phyloP scores from a whole-genome alignment of 1,140 invertebrate genomes.

The Zaprionus capensis region DNA sequence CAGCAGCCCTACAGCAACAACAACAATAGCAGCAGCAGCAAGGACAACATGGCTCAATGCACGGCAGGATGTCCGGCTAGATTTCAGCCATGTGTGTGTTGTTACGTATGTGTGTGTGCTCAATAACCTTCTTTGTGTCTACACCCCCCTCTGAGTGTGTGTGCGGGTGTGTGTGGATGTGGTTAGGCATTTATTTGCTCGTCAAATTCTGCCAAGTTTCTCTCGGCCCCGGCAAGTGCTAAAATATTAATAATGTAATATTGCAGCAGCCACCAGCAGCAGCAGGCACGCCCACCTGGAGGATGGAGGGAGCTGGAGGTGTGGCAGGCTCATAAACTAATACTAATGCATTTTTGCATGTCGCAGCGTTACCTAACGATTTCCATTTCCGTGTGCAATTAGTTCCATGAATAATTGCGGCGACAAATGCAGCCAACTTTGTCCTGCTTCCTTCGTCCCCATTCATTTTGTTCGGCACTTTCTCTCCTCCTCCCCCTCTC shows the following conservation, averaged over 20 bases:
- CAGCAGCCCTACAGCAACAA: slow-evolving; percentile 40
- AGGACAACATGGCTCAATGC: slow-evolving; percentile 65
- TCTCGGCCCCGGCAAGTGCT: slow-evolving; percentile 46
- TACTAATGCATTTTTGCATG: slow-evolving; percentile 77
- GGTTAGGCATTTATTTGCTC: slow-evolving; percentile 44
- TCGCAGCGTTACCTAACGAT: slow-evolving; percentile 43
- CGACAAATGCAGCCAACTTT: slow-evolving; percentile 39
- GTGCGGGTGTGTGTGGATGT: slow-evolving; percentile 10
- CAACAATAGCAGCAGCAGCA: not conserved
- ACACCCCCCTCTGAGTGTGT: not conserved
- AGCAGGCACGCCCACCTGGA: slow-evolving; percentile 41
- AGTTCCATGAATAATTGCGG: slow-evolving; percentile 70
- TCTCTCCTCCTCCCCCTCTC: not conserved
- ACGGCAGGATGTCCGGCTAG: slow-evolving; percentile 70
- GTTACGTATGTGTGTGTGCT: not conserved
- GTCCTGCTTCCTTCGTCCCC: slow-evolving; percentile 12
- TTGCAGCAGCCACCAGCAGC: slow-evolving; percentile 54
- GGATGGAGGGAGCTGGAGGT: not conserved
- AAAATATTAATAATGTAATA: slow-evolving; percentile 76
- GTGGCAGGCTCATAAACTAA: slow-evolving; percentile 49
- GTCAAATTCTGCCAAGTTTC: slow-evolving; percentile 41
- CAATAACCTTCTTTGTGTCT: slow-evolving; percentile 8
- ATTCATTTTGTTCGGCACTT: slow-evolving; percentile 26
- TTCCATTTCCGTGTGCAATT: slow-evolving; percentile 66
- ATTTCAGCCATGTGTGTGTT: slow-evolving; percentile 35